phyloP scores from a whole-genome alignment of 2,113 vertebrate species.

The Pedetes capensis region DNA sequence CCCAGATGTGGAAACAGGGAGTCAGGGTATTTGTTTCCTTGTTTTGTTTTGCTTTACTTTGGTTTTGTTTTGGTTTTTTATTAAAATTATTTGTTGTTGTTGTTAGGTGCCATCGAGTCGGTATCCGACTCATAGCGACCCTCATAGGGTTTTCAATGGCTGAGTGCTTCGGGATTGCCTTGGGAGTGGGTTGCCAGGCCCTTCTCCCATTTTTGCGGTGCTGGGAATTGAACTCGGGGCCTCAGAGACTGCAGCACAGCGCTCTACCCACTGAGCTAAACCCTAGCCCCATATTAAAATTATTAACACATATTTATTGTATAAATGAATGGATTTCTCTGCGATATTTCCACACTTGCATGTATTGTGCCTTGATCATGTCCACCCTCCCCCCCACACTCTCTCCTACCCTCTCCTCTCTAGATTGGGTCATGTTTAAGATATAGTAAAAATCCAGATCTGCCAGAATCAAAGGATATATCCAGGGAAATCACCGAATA shows the following conservation, averaged over 20 bases:
- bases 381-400: neutral
- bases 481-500: neutral
- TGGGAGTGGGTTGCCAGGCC: too few species aligned
- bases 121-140: too few species aligned
- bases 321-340: neutral
- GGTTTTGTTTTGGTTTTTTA: neutral
- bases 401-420: neutral
- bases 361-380: neutral
- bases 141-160: too few species aligned
- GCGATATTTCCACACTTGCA: neutral
- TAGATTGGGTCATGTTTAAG: neutral
- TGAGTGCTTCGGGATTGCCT: too few species aligned
- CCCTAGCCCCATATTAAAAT: too few species aligned
- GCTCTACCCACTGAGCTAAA: too few species aligned
- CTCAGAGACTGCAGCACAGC: too few species aligned
- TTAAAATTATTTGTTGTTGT: neutral
- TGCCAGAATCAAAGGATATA: neutral
- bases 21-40: too few species aligned
- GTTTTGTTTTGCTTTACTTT: neutral
- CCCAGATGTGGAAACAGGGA: neutral
- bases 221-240: too few species aligned
- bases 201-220: too few species aligned
- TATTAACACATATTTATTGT: neutral
- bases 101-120: too few species aligned
- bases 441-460: neutral